These are phyloP conservation scores for Setipinna tenuifilis DNA, from an alignment of 2,797 vertebrate genomes.

Conservation along the genomic window DNA sequence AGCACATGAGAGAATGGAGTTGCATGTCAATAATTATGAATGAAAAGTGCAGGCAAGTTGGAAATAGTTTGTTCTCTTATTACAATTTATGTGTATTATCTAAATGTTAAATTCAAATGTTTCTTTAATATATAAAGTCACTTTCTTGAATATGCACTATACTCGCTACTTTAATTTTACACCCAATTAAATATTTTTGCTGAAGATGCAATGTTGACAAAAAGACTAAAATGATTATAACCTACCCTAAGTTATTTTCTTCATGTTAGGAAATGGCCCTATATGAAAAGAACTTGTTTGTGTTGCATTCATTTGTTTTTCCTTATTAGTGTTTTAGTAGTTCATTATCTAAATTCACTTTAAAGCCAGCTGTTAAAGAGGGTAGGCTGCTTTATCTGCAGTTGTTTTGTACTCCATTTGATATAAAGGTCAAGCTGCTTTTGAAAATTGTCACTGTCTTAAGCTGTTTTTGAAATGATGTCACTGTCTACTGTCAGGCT, in stretches of 20 bases:
- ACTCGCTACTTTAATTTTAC: not conserved
- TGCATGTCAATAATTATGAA: not conserved
- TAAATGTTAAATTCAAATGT: slow-evolving; percentile 15
- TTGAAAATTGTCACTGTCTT: not conserved
- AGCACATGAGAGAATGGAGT: not conserved
- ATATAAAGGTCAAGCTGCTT: not conserved
- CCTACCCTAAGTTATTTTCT: slow-evolving; percentile 3
- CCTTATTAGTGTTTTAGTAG: not conserved
- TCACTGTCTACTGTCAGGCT: not conserved
- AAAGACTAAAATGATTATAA: not conserved
- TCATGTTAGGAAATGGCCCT: not conserved
- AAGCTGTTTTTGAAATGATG: not conserved
- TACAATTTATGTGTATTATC: slow-evolving; percentile 3
- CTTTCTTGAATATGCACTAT: slow-evolving; percentile 14
- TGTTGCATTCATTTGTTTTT: not conserved
- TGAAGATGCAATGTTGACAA: slow-evolving; percentile 14
- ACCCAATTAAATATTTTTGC: not conserved
- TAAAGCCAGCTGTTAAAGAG: not conserved
- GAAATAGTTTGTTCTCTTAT: not conserved
- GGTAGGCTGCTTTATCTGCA: not conserved
- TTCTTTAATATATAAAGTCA: slow-evolving; percentile 19
- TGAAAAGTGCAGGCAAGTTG: not conserved
- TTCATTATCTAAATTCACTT: not conserved
- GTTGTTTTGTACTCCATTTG: not conserved
- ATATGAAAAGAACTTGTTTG: not conserved